Evolutionary conservation across 1,140 invertebrate genomes (phyloP), one percentile per base, ranked within the genome.

Genomic region (Dendrolimus kikuchii): DNA sequence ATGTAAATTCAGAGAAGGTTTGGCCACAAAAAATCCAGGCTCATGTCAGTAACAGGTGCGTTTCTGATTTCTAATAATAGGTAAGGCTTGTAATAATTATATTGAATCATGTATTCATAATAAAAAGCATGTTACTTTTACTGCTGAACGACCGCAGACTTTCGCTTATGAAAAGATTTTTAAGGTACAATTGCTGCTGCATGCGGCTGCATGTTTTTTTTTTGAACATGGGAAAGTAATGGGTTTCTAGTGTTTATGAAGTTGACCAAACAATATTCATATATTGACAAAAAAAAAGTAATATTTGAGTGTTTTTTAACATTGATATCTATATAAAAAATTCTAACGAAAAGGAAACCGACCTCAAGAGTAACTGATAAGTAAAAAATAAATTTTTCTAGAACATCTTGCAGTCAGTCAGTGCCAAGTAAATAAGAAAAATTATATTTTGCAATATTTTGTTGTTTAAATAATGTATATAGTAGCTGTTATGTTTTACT

Each of bases 1-100:
- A 84, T 84, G 82, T 86, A 82, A 84, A 86, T 83, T 77, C 60
- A 72, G 68, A 75, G 80, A 82, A 81, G 77, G 78, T 57, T 62
- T 58, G 60, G 60, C 60, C 60, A 75, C 75, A 81, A 83, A 86
- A 85, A 82, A 75, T 73, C 65, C 71, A 69, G 74, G 60, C 62
- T 72, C 65, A 71, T 67, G 66, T 62, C 66, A 72, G 65, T 66
- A 83, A 82, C 82, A 86, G 80, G 80, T 82, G 79, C 69, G 68
- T 55, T 75, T 66, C 65, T 73, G 74, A 80, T 81, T 80, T 79
- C 74, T 83, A 83, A 82, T 81, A 77, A 69, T 68, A 62, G 75
- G 67, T 74, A 70, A 57, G 67, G 69, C 63, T 66, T 60, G 67
- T 81, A 80, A 80, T 83, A 79, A 73, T 64, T 64, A 59, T 51